A percentile compares a stretch with the other conserved stretches of the same genome.
Conservation (phyloP, 2,113 vertebrate species). For the Antechinus flavipes region DNA sequence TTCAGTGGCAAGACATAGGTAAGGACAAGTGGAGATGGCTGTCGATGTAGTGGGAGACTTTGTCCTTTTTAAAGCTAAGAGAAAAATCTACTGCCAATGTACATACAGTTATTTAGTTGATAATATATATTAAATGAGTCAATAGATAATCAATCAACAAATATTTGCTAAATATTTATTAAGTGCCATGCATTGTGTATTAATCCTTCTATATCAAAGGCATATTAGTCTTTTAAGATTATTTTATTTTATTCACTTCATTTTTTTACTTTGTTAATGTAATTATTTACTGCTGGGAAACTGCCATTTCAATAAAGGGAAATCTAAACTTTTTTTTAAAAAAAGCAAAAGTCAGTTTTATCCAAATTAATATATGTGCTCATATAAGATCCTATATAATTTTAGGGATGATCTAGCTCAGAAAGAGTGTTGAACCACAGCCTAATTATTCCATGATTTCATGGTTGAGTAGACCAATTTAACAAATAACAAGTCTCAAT, state of each 20-base stretch:
- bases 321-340: constrained; percentile 4
- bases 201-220: neutral
- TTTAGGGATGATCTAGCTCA: neutral
- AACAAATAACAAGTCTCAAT: constrained; percentile 34
- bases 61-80: neutral
- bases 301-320: constrained; percentile 26
- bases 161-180: neutral
- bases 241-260: constrained; percentile 40
- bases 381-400: neutral
- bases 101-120: constrained; percentile 8
- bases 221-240: constrained; percentile 47
- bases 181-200: constrained; percentile 10
- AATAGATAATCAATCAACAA: neutral
- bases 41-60: neutral
- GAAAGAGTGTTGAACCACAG: neutral
- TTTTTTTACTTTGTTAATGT: constrained; percentile 42
- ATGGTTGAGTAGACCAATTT: constrained; percentile 32
- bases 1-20: neutral
- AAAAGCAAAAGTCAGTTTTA: neutral
- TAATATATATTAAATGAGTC: neutral
- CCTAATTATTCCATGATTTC: constrained; percentile 35
- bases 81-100: neutral
- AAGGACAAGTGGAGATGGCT: neutral
- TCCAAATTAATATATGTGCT: neutral
- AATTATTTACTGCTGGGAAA: constrained; percentile 21